These are phyloP conservation scores for Eurystomus glaucurus DNA, from an alignment of 2,797 vertebrate genomes.

Conservation along the genomic window DNA sequence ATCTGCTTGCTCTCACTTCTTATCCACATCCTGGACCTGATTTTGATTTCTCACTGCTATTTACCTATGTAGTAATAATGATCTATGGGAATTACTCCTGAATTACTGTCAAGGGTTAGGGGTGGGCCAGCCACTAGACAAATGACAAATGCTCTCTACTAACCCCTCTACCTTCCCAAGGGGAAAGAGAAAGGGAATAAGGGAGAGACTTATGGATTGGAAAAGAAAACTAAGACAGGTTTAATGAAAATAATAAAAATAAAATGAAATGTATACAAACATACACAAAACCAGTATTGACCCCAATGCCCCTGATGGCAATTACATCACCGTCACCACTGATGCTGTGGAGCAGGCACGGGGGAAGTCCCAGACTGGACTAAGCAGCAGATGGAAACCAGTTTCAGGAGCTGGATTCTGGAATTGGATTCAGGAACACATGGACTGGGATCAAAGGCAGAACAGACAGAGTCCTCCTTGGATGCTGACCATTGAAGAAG, in stretches of 20 bases:
- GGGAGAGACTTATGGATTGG: background rate
- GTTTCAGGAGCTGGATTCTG: background rate
- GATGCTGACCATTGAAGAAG: background rate
- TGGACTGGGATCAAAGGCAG: background rate
- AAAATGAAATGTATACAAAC: background rate
- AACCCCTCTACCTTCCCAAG: background rate
- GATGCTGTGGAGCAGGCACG: background rate
- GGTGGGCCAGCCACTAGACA: background rate
- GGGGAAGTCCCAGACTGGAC: background rate
- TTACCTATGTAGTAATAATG: background rate
- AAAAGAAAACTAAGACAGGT: background rate
- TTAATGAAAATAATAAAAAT: background rate
- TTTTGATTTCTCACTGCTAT: conserved; percentile 6
- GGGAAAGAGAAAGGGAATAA: background rate
- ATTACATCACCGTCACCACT: background rate
- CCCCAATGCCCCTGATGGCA: background rate
- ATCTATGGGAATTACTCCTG: background rate
- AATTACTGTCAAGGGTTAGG: background rate
- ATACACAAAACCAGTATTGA: background rate
- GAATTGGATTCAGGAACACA: background rate
- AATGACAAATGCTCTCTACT: background rate
- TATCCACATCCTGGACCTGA: background rate
- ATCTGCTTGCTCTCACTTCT: background rate
- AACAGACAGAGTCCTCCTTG: background rate
- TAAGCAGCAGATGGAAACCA: background rate